phyloP scores from a whole-genome alignment of 2,113 vertebrate genomes.

The Callipepla squamata region DNA sequence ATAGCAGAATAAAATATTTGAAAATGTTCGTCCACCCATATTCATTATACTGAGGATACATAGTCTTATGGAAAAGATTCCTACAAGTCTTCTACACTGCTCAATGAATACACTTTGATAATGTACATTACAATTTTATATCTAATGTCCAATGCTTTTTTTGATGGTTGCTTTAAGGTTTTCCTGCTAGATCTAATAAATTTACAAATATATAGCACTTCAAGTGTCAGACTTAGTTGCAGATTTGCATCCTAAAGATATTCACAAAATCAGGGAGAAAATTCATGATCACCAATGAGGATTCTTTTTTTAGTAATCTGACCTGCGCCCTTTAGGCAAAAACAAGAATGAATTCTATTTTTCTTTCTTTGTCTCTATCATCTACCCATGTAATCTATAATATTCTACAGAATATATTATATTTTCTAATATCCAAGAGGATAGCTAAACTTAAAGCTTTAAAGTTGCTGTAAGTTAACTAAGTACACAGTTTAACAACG shows the following conservation, averaged over 20 bases:
- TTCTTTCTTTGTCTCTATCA: no score
- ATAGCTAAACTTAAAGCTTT: background rate
- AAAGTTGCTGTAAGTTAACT: background rate
- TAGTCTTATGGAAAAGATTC: background rate
- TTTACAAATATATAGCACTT: background rate
- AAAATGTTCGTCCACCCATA: background rate
- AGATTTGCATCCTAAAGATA: background rate
- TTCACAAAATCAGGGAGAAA: background rate
- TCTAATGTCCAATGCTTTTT: background rate
- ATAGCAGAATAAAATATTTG: background rate
- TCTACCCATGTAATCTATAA: background rate
- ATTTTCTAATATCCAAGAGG: background rate
- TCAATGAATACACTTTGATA: background rate
- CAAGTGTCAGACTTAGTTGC: background rate
- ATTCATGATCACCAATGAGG: background rate
- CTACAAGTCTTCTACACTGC: background rate
- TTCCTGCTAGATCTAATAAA: background rate
- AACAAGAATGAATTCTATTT: background rate
- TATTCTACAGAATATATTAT: background rate
- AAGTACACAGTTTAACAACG: background rate
- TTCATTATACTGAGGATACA: background rate
- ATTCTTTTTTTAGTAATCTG: background rate
- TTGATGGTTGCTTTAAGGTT: background rate
- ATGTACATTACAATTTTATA: background rate
- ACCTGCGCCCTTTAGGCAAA: background rate